Base-by-base conservation (phyloP, 2,888 invertebrate species). In the Mimas tiliae region DNA sequence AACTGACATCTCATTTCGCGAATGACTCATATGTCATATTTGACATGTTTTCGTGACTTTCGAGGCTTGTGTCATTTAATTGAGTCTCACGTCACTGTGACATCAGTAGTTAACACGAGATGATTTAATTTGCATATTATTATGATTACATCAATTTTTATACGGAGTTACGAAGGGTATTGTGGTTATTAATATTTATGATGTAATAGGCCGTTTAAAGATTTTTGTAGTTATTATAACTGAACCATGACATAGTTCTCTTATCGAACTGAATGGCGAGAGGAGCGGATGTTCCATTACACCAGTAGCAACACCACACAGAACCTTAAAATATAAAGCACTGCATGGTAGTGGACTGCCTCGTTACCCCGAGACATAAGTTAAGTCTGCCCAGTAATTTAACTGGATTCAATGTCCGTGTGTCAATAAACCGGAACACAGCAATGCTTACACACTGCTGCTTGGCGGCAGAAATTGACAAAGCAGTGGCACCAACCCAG, bases 91-190 rank as follows among this genome's bases (percentile, higher is more conserved):
- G 69, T 74, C 72, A 72, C 67, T 52, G 63, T 67, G 42, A 66
- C 69, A 68, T 72, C 69, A 65, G 68, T 70, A 65, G 64, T 66
- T 64, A 47, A 27, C 62, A 27, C 21, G 63, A 19, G 63, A n/a
- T 48, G 71, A 74, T 69, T 72, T 68, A 69, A 78, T 79, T 76
- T 70, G 67, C 76, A 75, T 73, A 7, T 38, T 73, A 7, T 38
- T 38, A 72, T 62, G 64, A 69, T 71, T 69, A 67, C 65, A 58
- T 19, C 67, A 67, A 50, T 71, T 75, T 68, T 65, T 58, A 67
- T 70, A 64, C 53, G 67, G 70, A 19, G 19, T 9, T 50, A 45
- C 11, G 45, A 45, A 45, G 45, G 45, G 6, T 67, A 69, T 68
- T 65, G 55, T 65, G 51, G 33, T 55, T 53, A 73, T 73, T 69